Evolutionary conservation across 2,113 vertebrate genomes (phyloP).

Genomic region (Dipodomys stephensi): DNA sequence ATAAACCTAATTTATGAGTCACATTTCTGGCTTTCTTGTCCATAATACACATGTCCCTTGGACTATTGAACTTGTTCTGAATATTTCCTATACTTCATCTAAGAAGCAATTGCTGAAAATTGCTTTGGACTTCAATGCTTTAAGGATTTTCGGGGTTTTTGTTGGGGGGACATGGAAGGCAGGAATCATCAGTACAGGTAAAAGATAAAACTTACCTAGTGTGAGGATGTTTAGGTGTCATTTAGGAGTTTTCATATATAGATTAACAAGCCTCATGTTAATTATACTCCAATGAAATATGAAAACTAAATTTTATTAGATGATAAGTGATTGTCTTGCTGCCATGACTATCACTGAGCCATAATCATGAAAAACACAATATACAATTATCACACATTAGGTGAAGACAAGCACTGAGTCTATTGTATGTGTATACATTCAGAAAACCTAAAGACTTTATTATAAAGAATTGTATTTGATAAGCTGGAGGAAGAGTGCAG

Average conservation of each 20-base stretch:
- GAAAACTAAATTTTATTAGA: slow-evolving; percentile 64
- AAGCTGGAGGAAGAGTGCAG: too few relatives aligned
- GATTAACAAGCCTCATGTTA: slow-evolving; percentile 62
- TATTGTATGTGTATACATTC: neutral
- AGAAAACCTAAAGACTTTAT: too few relatives aligned
- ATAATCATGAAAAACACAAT: slow-evolving; percentile 16
- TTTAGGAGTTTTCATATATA: slow-evolving; percentile 75
- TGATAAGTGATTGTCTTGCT: slow-evolving; percentile 67
- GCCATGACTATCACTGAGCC: slow-evolving; percentile 37
- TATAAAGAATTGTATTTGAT: too few relatives aligned
- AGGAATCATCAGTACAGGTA: slow-evolving; percentile 32
- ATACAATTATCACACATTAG: slow-evolving; percentile 33
- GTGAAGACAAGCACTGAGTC: neutral
- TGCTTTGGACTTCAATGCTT: slow-evolving; percentile 52
- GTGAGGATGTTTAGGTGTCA: slow-evolving; percentile 69
- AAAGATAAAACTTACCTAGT: slow-evolving; percentile 66
- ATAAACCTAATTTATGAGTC: slow-evolving; percentile 80
- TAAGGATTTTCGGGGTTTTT: slow-evolving; percentile 66
- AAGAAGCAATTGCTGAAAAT: slow-evolving; percentile 70
- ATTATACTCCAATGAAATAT: slow-evolving; percentile 65
- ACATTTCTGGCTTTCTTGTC: slow-evolving; percentile 68
- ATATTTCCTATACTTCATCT: slow-evolving; percentile 61
- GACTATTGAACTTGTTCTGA: slow-evolving; percentile 65
- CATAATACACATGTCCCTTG: slow-evolving; percentile 41
- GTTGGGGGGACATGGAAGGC: too few relatives aligned